These are phyloP conservation scores for Heterochromis multidens DNA, from an alignment of 2,113 vertebrate species.

Conservation along the genomic window DNA sequence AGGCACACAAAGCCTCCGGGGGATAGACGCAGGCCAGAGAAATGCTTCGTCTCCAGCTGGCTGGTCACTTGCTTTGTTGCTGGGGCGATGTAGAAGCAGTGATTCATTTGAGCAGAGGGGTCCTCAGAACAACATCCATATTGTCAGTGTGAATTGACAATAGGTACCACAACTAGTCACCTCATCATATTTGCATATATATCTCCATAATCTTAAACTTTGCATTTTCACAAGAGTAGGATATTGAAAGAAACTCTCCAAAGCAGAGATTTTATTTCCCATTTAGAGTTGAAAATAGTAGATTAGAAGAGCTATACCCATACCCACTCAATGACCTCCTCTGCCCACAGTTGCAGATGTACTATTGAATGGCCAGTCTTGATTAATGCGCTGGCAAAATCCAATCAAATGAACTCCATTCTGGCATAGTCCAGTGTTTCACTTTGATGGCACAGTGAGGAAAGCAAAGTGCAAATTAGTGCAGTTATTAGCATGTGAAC, in stretches of 20 bases:
- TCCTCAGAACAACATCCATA: constrained; percentile 76
- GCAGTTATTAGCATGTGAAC: neutral
- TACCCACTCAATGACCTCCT: neutral
- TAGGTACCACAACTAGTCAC: neutral
- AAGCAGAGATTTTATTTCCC: neutral
- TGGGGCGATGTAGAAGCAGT: constrained; percentile 43
- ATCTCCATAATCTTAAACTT: neutral
- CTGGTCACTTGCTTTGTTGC: constrained; percentile 57
- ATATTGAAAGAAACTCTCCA: neutral
- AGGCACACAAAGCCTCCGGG: constrained; percentile 2
- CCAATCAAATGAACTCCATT: constrained; percentile 1
- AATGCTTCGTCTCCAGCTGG: constrained; percentile 61
- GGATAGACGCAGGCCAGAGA: constrained; percentile 48
- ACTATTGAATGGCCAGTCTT: constrained; percentile 20
- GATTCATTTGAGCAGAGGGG: constrained; percentile 52
- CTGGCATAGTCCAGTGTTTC: neutral
- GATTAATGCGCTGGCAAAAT: neutral
- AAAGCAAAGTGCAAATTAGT: neutral
- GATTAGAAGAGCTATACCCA: too few species aligned
- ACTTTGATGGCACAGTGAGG: neutral
- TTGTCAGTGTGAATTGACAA: constrained; percentile 75
- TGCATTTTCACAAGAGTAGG: neutral
- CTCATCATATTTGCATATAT: neutral
- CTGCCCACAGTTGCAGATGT: neutral
- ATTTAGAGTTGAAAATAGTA: neutral